phyloP scores from a whole-genome alignment of 2,888 invertebrate species.

The Phaonia tiefii region DNA sequence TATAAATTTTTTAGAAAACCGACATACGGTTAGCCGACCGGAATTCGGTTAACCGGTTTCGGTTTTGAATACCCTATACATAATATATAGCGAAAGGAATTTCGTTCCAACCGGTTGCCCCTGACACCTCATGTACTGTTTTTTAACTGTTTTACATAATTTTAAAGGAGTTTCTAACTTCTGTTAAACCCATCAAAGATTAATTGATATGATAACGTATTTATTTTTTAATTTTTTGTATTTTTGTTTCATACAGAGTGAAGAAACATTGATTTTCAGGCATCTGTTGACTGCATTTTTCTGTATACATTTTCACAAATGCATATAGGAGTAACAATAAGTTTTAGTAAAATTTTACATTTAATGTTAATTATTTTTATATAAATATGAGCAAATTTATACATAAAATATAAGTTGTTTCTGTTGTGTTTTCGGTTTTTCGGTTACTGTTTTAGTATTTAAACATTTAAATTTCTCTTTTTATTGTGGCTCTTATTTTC shows the following conservation, averaged over 20 bases:
- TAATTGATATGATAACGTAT: constrained; percentile 7
- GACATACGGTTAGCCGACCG: no score
- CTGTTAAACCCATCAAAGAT: neutral
- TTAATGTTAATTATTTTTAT: constrained; percentile 9
- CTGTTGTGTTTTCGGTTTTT: no score
- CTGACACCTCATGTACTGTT: no score
- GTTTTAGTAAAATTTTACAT: constrained; percentile 15
- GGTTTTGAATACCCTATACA: no score
- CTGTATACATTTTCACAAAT: constrained; percentile 38
- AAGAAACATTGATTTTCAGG: constrained; percentile 55
- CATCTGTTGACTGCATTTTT: constrained; percentile 66
- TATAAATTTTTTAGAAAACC: no score
- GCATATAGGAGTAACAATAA: constrained; percentile 50
- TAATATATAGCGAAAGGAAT: no score
- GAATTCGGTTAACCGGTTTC: no score
- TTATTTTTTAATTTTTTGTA: constrained; percentile 31
- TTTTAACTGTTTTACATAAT: no score
- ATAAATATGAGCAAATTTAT: constrained; percentile 35
- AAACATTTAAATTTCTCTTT: constrained; percentile 26
- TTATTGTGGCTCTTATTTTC: constrained; percentile 7
- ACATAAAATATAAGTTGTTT: constrained; percentile 27
- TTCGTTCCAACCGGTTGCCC: no score
- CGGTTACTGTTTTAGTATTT: neutral
- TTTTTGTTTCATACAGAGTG: constrained; percentile 33
- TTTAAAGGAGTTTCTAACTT: no score